phyloP scores from a whole-genome alignment of 2,888 invertebrate genomes.

The Oscheius sp. region DNA sequence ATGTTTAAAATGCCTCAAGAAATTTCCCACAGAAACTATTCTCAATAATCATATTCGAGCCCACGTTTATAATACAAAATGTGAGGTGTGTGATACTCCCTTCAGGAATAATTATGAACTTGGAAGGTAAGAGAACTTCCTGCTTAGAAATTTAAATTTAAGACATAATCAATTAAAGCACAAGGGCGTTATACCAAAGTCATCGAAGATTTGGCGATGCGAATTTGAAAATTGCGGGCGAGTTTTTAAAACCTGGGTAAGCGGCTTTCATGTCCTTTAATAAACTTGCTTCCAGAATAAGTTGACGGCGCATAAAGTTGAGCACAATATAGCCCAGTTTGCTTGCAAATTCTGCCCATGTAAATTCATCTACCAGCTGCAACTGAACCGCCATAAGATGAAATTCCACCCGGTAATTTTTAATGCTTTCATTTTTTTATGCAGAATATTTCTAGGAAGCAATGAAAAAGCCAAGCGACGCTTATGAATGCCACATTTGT shows the following conservation, averaged over 20 bases:
- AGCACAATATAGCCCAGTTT: conserved; percentile 1
- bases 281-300: not conserved
- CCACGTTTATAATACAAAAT: conserved; percentile 1
- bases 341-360: conserved; percentile 2
- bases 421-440: not conserved
- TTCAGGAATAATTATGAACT: conserved; percentile 9
- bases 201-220: not conserved
- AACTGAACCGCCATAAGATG: not conserved
- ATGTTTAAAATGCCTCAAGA: conserved; percentile 3
- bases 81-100: not conserved
- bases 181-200: not conserved
- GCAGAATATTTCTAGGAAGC: too few relatives aligned
- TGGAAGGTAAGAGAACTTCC: not conserved
- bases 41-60: not conserved
- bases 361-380: conserved; percentile 1
- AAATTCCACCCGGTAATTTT: not conserved
- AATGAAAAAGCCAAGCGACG: not conserved
- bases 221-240: not conserved
- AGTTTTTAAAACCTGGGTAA: not conserved
- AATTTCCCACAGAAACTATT: not conserved
- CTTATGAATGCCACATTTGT: conserved; percentile 17
- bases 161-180: conserved; percentile 16
- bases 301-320: not conserved
- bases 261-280: not conserved
- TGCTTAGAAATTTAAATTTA: too few relatives aligned